Percentiles rank a stretch among this genome's conserved stretches.
Evolutionary conservation across 37 sponge, comb jelly and placozoan species (phyloP).

Genomic region (Agelas oroides): DNA sequence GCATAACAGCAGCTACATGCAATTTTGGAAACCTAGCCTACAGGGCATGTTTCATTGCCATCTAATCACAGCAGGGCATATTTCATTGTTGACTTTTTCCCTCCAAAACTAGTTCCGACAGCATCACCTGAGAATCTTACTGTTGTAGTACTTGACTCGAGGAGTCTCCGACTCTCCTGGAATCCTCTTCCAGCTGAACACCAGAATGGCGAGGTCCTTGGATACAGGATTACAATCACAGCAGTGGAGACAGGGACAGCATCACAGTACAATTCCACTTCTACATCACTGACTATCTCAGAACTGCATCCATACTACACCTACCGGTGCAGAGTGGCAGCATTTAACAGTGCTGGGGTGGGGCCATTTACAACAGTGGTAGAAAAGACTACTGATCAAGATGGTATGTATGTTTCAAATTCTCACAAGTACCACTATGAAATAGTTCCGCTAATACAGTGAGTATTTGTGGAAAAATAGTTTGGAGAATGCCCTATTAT

Average conservation of each 20-base stretch:
- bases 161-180: slow-evolving; percentile 18
- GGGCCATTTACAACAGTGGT: neutral
- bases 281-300: too few species aligned
- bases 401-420: slow-evolving; percentile 14
- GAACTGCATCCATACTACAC: slow-evolving; percentile 47
- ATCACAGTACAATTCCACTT: too few species aligned
- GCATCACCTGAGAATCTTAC: neutral
- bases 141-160: neutral
- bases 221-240: slow-evolving; percentile 11
- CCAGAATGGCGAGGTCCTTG: slow-evolving; percentile 32
- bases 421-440: neutral
- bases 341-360: slow-evolving; percentile 5
- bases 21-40: too few species aligned
- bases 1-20: too few species aligned
- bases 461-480: too few species aligned
- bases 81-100: neutral
- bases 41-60: too few species aligned
- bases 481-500: too few species aligned
- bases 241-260: slow-evolving; percentile 3
- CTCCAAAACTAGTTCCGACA: slow-evolving; percentile 18
- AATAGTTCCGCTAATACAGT: too few species aligned
- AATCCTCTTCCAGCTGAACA: neutral
- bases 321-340: slow-evolving; percentile 19
- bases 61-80: too few species aligned
- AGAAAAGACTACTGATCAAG: neutral